Conservation (phyloP, 2,888 invertebrate genomes). For the Lasioglossum pauxillum region DNA sequence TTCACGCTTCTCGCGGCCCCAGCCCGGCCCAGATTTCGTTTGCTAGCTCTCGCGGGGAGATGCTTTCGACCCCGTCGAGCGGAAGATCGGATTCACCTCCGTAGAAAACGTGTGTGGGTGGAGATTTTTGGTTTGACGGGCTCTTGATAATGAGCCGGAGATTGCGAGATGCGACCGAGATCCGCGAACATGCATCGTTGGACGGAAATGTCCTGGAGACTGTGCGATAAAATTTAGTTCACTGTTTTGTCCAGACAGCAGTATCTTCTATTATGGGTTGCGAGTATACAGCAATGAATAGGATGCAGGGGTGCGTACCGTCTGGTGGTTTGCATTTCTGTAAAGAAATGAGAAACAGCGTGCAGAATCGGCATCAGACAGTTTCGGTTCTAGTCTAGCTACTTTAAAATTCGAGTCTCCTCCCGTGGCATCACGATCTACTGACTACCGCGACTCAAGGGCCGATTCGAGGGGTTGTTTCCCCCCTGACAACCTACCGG, state of each 20-base stretch:
- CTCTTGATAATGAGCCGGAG: not conserved
- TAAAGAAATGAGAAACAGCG: constrained; percentile 17
- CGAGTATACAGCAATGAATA: too few species aligned
- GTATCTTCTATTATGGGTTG: not conserved
- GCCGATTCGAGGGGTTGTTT: constrained; percentile 67
- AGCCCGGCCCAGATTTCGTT: constrained; percentile 57
- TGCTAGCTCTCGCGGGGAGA: constrained; percentile 40
- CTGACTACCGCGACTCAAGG: constrained; percentile 56
- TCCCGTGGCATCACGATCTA: constrained; percentile 60
- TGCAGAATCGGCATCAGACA: constrained; percentile 2
- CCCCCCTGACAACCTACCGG: constrained; percentile 54
- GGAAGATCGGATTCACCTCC: constrained; percentile 51
- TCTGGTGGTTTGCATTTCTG: not conserved
- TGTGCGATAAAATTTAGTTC: not conserved
- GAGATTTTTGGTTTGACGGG: not conserved
- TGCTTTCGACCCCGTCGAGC: constrained; percentile 26
- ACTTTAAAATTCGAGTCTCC: constrained; percentile 69
- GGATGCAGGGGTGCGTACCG: too few species aligned
- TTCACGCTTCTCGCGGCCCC: constrained; percentile 67
- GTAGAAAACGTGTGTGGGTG: not conserved
- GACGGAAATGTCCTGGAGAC: not conserved
- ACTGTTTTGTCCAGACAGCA: not conserved
- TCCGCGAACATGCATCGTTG: not conserved
- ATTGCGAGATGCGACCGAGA: not conserved
- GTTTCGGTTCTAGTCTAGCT: constrained; percentile 49